Evolutionary conservation across 2,888 invertebrate genomes (phyloP).

Genomic region (Tanypteryx hageni): DNA sequence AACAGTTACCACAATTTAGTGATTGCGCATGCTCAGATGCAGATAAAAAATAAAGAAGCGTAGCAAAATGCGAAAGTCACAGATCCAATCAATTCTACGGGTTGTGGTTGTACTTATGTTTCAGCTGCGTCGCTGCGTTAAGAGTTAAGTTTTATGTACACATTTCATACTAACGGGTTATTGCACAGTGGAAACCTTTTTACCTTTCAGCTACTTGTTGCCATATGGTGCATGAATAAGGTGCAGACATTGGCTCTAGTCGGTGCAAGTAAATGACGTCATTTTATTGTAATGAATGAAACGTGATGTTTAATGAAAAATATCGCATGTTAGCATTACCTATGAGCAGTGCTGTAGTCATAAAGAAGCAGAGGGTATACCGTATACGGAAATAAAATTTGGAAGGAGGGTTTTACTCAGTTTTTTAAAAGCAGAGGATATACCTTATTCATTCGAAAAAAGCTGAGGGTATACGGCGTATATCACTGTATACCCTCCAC

Average conservation of each 20-base stretch:
- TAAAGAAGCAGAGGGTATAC: too few relatives aligned
- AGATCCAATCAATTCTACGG: neutral
- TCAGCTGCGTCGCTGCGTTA: neutral
- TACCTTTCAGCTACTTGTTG: neutral
- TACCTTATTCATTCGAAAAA: too few relatives aligned
- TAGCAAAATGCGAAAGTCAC: slow-evolving; percentile 65
- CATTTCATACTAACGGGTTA: neutral
- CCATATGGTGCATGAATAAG: slow-evolving; percentile 40
- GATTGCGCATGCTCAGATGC: slow-evolving; percentile 67
- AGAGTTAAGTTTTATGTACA: neutral
- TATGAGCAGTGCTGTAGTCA: too few relatives aligned
- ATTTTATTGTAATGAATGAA: slow-evolving; percentile 20
- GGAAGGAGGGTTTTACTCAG: too few relatives aligned
- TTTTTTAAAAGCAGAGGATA: too few relatives aligned
- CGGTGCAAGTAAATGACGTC: slow-evolving; percentile 57
- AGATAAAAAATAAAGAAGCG: slow-evolving; percentile 66
- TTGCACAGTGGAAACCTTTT: neutral
- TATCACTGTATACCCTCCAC: too few relatives aligned
- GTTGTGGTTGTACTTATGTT: neutral
- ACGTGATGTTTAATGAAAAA: neutral
- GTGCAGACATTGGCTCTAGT: slow-evolving; percentile 23
- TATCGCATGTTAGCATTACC: neutral
- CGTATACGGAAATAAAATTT: too few relatives aligned
- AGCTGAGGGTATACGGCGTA: too few relatives aligned
- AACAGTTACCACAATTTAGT: slow-evolving; percentile 67